Conservation (phyloP, 2,888 invertebrate species). For the Phalangium opilio region DNA sequence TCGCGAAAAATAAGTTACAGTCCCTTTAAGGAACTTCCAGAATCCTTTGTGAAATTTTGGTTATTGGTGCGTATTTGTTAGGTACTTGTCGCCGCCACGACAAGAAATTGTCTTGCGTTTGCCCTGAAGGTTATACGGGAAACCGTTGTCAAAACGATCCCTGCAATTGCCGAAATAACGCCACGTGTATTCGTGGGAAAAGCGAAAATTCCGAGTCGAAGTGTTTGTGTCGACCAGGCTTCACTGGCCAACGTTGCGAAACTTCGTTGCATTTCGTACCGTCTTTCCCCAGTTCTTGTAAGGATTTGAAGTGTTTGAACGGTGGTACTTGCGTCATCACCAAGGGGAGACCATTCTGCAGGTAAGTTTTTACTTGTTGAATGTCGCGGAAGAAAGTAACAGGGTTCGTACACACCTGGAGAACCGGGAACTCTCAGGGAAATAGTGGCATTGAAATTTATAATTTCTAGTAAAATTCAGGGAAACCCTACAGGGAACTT, state of each 20-base stretch:
- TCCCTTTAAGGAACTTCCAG: too few relatives aligned
- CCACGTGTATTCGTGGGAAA: constrained; percentile 34
- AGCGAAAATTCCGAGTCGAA: constrained; percentile 21
- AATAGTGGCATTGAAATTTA: too few relatives aligned
- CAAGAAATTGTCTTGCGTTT: constrained; percentile 35
- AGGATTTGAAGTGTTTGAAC: constrained; percentile 33
- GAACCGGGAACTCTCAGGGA: too few relatives aligned
- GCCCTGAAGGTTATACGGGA: constrained; percentile 35
- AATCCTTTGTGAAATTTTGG: too few relatives aligned
- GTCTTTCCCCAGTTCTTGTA: constrained; percentile 12
- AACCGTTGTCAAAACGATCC: constrained; percentile 39
- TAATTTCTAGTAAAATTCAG: too few relatives aligned
- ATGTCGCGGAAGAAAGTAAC: too few relatives aligned
- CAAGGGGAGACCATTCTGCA: constrained; percentile 36
- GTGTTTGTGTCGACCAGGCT: constrained; percentile 31
- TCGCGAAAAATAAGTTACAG: too few relatives aligned
- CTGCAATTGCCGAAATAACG: constrained; percentile 31
- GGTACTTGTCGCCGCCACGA: constrained; percentile 27
- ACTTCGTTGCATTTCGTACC: constrained; percentile 4
- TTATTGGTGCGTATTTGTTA: background rate
- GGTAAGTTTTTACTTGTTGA: constrained; percentile 18
- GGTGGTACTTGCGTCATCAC: constrained; percentile 40
- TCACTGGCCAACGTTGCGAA: constrained; percentile 25
- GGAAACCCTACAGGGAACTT: too few relatives aligned
- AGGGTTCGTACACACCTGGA: too few relatives aligned